Evolutionary conservation across 2,888 invertebrate genomes (phyloP).

Genomic region (Coelopa pilipes): DNA sequence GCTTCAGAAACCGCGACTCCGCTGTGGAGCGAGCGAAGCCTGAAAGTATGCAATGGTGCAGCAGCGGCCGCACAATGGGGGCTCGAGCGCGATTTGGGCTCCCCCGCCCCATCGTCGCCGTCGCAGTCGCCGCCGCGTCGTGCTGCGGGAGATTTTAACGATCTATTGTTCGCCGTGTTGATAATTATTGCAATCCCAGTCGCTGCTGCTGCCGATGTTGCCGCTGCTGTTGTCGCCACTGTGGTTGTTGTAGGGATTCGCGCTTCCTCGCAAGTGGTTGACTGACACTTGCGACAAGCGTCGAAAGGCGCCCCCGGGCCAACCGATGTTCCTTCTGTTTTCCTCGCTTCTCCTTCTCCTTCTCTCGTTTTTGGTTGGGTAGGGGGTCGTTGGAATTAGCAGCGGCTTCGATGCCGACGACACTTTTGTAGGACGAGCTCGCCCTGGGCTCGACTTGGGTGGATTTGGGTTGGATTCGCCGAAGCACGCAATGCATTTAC

Average conservation of each 20-base stretch:
- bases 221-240: background rate
- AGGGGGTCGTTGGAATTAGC: no score
- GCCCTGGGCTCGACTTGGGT: no score
- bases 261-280: slow-evolving; percentile 26
- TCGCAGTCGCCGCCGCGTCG: background rate
- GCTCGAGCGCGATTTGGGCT: slow-evolving; percentile 27
- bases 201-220: slow-evolving; percentile 1
- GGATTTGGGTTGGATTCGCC: no score
- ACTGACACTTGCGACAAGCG: slow-evolving; percentile 36
- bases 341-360: no score
- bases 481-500: no score
- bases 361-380: no score
- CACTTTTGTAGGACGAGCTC: no score
- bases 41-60: slow-evolving; percentile 25
- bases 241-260: slow-evolving; percentile 10
- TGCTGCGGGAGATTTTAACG: background rate
- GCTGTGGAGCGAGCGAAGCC: slow-evolving; percentile 12
- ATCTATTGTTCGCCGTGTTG: slow-evolving; percentile 34
- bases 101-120: slow-evolving; percentile 3
- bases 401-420: no score
- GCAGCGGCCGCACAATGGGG: background rate
- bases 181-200: slow-evolving; percentile 19
- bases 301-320: slow-evolving; percentile 26
- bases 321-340: background rate
- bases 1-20: slow-evolving; percentile 10